Evolutionary conservation across 2,888 invertebrate species (phyloP).

Genomic region (Xestia ashworthii): DNA sequence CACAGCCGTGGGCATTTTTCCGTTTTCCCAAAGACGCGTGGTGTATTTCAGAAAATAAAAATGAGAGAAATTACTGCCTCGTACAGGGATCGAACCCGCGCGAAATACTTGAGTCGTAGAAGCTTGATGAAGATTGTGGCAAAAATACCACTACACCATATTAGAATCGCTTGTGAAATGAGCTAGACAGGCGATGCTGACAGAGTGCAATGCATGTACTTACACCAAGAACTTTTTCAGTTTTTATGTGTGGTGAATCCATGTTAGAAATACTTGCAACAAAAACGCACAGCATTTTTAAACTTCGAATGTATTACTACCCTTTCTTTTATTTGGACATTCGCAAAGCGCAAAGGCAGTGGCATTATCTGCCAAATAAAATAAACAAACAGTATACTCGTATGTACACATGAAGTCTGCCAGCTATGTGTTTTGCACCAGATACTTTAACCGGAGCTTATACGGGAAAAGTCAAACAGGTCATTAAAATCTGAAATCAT

Average conservation of each 20-base stretch:
- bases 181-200: not conserved
- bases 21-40: no score
- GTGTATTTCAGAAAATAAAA: no score
- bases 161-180: slow-evolving; percentile 19
- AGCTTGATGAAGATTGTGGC: no score
- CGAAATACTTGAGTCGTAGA: no score
- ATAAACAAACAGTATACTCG: not conserved
- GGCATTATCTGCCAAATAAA: not conserved
- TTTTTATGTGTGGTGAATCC: slow-evolving; percentile 14
- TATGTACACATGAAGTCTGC: not conserved
- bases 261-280: slow-evolving; percentile 4
- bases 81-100: no score
- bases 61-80: no score
- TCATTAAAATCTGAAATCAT: not conserved
- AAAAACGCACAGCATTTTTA: not conserved
- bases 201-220: not conserved
- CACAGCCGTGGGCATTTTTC: no score
- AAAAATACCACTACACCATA: slow-evolving; percentile 1
- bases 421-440: not conserved
- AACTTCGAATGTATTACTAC: not conserved
- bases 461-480: not conserved
- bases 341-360: not conserved
- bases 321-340: not conserved
- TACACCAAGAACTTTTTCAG: not conserved
- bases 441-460: not conserved